Evolutionary conservation across 2,113 vertebrate genomes (phyloP).

Genomic region (Protomyctophum bolini): DNA sequence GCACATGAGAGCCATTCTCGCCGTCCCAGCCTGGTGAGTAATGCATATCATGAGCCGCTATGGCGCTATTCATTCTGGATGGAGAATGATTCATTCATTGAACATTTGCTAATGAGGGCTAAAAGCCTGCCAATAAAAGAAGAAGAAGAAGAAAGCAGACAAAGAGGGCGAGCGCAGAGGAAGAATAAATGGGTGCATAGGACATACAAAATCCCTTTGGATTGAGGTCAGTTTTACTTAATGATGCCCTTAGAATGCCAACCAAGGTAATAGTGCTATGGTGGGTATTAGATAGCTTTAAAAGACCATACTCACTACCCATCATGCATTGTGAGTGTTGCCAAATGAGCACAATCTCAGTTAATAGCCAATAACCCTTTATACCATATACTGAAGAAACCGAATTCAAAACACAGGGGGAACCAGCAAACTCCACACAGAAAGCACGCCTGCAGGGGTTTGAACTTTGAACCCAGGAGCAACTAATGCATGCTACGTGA

Average conservation of each 20-base stretch:
- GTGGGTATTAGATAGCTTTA: no score
- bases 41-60: slow-evolving; percentile 9
- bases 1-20: background rate
- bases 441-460: no score
- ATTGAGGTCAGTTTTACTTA: slow-evolving; percentile 20
- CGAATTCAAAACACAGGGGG: no score
- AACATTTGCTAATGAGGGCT: background rate
- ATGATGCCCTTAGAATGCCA: slow-evolving; percentile 55
- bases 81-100: background rate
- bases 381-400: no score
- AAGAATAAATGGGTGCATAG: background rate
- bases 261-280: slow-evolving; percentile 48
- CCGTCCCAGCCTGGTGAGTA: background rate
- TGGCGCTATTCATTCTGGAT: slow-evolving; percentile 20
- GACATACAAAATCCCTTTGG: background rate
- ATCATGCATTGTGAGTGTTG: no score
- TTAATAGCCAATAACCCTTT: no score
- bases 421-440: no score
- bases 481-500: no score
- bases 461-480: no score
- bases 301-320: no score
- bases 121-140: background rate
- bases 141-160: background rate
- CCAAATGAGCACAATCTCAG: no score
- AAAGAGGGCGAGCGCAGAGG: background rate